Conservation (phyloP, 2,113 vertebrate species). For the Talpa occidentalis region DNA sequence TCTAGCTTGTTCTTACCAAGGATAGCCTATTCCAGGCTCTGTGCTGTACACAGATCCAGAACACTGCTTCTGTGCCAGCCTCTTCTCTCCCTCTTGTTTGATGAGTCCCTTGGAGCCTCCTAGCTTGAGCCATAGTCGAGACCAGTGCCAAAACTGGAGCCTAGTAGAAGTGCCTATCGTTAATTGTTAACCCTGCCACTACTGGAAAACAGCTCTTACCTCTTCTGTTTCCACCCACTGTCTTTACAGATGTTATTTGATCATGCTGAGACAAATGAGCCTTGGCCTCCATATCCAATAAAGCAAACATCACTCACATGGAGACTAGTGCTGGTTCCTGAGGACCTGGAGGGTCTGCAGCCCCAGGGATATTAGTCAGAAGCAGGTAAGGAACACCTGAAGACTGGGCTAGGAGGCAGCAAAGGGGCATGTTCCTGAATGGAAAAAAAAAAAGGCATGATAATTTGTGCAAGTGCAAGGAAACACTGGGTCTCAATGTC, state of each 20-base stretch:
- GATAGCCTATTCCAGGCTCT: neutral
- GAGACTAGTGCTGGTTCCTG: constrained; percentile 41
- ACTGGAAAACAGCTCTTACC: neutral
- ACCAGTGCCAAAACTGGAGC: neutral
- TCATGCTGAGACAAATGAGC: constrained; percentile 64
- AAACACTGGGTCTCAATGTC: neutral
- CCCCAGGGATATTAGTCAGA: constrained; percentile 7
- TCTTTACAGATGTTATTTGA: constrained; percentile 72
- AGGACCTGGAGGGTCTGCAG: constrained; percentile 12
- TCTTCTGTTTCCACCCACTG: neutral
- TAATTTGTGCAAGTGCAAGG: too few species aligned
- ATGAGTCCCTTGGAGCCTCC: neutral
- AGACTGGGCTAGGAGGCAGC: neutral
- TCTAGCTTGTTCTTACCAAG: neutral
- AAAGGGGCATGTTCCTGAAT: neutral
- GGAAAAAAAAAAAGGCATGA: neutral
- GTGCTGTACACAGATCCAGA: neutral
- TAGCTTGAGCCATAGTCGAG: neutral
- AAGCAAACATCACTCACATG: constrained; percentile 43
- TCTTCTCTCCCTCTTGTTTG: neutral
- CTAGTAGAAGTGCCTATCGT: neutral
- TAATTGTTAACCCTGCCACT: constrained; percentile 69
- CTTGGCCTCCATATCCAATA: constrained; percentile 65
- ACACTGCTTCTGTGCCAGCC: neutral
- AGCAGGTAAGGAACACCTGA: constrained; percentile 57